Percentiles rank a stretch among this genome's conserved stretches.
Conservation (phyloP, 2,797 vertebrate genomes). For the Cetoscarus ocellatus region DNA sequence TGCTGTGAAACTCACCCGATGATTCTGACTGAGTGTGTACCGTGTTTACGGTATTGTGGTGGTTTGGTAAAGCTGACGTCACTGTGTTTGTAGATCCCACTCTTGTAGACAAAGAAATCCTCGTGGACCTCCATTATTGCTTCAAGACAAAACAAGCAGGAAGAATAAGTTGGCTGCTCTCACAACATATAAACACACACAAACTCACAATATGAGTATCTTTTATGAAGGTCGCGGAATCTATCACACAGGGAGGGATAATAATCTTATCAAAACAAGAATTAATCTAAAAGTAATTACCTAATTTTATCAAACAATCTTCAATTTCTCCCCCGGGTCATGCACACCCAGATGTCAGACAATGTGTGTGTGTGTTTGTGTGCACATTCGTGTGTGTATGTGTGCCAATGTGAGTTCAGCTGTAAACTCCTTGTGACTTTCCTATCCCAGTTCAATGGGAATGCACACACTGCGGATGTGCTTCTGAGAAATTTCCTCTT, state of each 20-base stretch:
- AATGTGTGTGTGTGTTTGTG: not conserved
- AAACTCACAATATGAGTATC: not conserved
- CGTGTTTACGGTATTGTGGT: conserved; percentile 87
- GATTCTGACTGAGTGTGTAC: conserved; percentile 95
- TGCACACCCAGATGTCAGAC: conserved; percentile 43
- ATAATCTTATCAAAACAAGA: conserved; percentile 31
- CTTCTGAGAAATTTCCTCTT: conserved; percentile 25
- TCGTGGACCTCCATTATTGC: conserved; percentile 98
- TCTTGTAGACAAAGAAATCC: conserved; percentile 96
- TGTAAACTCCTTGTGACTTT: conserved; percentile 36
- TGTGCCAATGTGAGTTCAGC: not conserved
- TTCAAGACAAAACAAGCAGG: conserved; percentile 72
- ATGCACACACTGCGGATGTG: conserved; percentile 15
- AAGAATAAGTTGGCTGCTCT: conserved; percentile 25
- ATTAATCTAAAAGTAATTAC: conserved; percentile 60
- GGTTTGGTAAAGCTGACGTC: conserved; percentile 88
- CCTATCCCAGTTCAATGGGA: conserved; percentile 18
- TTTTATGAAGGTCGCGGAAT: conserved; percentile 12
- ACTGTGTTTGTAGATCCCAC: conserved; percentile 93
- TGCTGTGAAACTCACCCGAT: conserved; percentile 87
- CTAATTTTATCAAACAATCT: conserved; percentile 41
- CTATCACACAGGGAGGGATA: conserved; percentile 9
- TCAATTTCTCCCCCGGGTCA: conserved; percentile 31
- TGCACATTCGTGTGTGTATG: conserved; percentile 22
- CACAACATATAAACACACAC: conserved; percentile 11